phyloP scores from a whole-genome alignment of 2,888 invertebrate genomes.

The Pharmacophagus antenor region DNA sequence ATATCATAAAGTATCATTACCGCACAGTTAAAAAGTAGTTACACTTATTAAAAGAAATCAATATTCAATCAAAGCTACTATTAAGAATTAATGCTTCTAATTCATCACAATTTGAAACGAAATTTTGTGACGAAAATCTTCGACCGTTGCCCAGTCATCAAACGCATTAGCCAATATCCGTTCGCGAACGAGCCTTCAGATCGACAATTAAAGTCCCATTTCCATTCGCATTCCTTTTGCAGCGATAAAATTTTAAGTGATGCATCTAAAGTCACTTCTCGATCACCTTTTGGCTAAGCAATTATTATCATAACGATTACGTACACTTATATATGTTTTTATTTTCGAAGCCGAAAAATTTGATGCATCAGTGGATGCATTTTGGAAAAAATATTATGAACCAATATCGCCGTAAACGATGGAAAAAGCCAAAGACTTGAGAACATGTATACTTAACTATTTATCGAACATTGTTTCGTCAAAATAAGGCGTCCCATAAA shows the following conservation, averaged over 20 bases:
- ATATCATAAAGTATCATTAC: too few relatives aligned
- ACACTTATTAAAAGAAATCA: not conserved
- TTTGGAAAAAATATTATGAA: too few relatives aligned
- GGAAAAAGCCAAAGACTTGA: too few relatives aligned
- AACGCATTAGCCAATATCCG: slow-evolving; percentile 54
- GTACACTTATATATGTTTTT: too few relatives aligned
- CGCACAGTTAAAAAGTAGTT: not conserved
- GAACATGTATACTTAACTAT: too few relatives aligned
- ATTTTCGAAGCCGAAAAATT: too few relatives aligned
- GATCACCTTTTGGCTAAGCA: not conserved
- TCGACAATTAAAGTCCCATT: slow-evolving; percentile 63
- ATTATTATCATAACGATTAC: too few relatives aligned
- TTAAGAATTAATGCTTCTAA: not conserved
- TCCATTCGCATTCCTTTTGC: slow-evolving; percentile 38
- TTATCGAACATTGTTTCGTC: too few relatives aligned
- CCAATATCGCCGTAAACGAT: too few relatives aligned
- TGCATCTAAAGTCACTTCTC: not conserved
- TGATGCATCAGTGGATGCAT: too few relatives aligned
- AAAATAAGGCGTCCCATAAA: too few relatives aligned
- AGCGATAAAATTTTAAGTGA: slow-evolving; percentile 6
- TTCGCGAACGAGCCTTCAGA: slow-evolving; percentile 47
- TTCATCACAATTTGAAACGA: slow-evolving; percentile 6
- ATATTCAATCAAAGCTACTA: not conserved
- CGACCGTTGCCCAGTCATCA: slow-evolving; percentile 29
- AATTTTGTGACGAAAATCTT: slow-evolving; percentile 33